Conservation (phyloP, 1,140 invertebrate species). For the Drosophila pallidifrons region DNA sequence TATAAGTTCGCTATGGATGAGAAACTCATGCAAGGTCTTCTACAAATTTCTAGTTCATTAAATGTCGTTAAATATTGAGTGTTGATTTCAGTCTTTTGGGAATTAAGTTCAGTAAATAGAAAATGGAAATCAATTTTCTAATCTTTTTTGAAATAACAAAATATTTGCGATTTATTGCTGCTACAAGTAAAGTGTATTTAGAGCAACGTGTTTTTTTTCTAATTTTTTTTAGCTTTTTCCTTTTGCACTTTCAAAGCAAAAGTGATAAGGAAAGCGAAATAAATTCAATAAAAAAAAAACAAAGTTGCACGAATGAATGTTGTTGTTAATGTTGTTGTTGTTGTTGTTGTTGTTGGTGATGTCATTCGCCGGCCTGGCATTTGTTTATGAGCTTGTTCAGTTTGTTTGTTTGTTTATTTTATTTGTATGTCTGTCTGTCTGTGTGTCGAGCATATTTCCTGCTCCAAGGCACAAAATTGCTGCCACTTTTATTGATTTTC, state of each 20-base stretch:
- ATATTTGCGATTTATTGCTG: background rate
- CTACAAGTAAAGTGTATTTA: constrained; percentile 6
- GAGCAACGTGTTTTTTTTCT: background rate
- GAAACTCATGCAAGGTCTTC: background rate
- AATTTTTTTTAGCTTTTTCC: too few relatives aligned
- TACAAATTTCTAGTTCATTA: background rate
- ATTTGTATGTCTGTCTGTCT: background rate
- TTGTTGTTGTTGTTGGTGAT: constrained; percentile 31
- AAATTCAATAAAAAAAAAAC: background rate
- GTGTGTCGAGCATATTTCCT: constrained; percentile 41
- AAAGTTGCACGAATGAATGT: constrained; percentile 6
- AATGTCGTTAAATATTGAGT: too few relatives aligned
- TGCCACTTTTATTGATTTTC: constrained; percentile 50
- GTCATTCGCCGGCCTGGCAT: constrained; percentile 43
- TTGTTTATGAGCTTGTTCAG: constrained; percentile 42
- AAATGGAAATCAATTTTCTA: background rate
- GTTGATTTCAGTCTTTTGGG: background rate
- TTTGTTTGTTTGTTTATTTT: constrained; percentile 20
- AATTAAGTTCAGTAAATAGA: background rate
- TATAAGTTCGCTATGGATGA: background rate
- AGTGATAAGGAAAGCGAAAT: constrained; percentile 5
- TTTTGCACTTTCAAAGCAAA: background rate
- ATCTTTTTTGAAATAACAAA: background rate
- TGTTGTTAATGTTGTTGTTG: background rate
- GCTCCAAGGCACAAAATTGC: constrained; percentile 25